Evolutionary conservation across 2,888 invertebrate species (phyloP), one percentile per base, ranked within the genome.

Genomic region (Oasisia sp.): DNA sequence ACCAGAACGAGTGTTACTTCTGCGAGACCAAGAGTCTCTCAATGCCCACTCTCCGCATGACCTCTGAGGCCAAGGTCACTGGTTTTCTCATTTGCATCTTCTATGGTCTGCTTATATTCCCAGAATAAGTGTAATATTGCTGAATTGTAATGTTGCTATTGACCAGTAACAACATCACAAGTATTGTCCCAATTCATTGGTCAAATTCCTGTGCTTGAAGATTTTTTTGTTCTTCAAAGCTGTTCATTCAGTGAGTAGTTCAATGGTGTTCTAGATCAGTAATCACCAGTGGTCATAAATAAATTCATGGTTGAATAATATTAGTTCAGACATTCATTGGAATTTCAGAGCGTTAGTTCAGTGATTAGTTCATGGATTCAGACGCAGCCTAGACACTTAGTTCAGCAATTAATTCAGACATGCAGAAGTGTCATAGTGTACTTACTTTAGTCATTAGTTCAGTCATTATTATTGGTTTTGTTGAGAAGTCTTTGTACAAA

Each of bases 21-120:
- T 99, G 99, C 96, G 99, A 99, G 93, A 97, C 98, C 96, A 99
- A 99, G 95, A 98, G 98, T 32, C 97, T 99, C 7, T 99, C 98
- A 94, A 97, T 98, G 96, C 98, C 99, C 0, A 99, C 99, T 0
- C 97, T 99, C 95, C 97, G 98, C 27, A 98, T 99, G 94, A 99
- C 99, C 0, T 98, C 97, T 96, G 99, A 99, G 96, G 99, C 99
- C 3, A 96, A 95, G 95, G 95, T 95, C 32, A 32, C 74, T 74
- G 3, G 27, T 74, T 74, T 74, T 19, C 4, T 74, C 27, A 74
- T 74, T 74, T 19, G 2, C n/a, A 58, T 74, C 74, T 58, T 58
- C 12, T 19, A 0, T 27, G 27, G 14, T 58, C 19, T 58, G 12
- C 14, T 58, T 14, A 58, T 58, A 7, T 74, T 27, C 74, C 27